Conservation (phyloP, 2,888 invertebrate species). For the Parthenolecanium corni region DNA sequence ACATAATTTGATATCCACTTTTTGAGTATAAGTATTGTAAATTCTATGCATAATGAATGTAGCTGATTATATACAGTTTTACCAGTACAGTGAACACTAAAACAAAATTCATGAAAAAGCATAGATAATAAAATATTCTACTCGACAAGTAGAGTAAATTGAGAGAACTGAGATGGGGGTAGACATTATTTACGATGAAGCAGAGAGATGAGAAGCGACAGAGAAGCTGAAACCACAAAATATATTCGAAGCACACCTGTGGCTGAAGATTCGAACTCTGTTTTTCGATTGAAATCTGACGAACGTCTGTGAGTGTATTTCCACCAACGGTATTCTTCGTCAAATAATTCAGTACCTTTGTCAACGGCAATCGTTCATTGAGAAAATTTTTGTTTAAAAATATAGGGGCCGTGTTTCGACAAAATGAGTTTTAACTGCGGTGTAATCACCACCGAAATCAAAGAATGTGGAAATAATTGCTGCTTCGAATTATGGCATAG, state of each 20-base stretch:
- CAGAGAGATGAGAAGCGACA: background rate
- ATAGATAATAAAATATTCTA: no score
- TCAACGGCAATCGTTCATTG: background rate
- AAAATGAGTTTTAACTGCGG: background rate
- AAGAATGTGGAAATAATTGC: background rate
- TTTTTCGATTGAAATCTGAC: constrained; percentile 20
- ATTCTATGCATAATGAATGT: background rate
- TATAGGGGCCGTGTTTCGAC: background rate
- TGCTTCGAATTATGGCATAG: background rate
- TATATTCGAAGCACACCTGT: constrained; percentile 8
- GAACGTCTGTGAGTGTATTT: constrained; percentile 9
- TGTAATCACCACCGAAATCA: background rate
- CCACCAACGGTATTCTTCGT: constrained; percentile 20
- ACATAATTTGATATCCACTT: background rate
- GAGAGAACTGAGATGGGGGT: no score
- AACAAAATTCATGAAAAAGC: background rate
- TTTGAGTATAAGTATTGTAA: background rate
- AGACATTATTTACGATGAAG: background rate
- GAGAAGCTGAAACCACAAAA: background rate
- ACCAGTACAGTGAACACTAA: background rate
- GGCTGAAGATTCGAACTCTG: constrained; percentile 9
- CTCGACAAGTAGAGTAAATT: no score
- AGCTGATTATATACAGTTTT: background rate
- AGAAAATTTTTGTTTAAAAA: background rate
- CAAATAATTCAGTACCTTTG: constrained; percentile 22